A percentile compares a stretch with the other conserved stretches of the same genome.
Conservation (phyloP, 2,888 invertebrate genomes). For the Nomada goodeniana region DNA sequence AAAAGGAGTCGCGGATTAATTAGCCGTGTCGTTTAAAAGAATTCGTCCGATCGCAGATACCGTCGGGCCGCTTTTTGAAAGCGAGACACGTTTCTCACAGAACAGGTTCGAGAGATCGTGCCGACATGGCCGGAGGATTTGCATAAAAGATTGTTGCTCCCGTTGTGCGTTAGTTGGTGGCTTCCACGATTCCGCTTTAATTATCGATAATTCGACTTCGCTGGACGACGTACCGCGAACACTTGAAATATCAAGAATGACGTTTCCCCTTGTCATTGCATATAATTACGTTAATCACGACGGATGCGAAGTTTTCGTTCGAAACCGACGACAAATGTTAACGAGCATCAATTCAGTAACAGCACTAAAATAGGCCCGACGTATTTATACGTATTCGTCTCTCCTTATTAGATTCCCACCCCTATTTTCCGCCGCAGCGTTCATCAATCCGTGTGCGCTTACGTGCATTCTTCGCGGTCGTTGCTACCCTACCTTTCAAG, state of each 20-base stretch:
- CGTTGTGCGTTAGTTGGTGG: background rate
- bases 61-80: slow-evolving; percentile 41
- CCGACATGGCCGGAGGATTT: slow-evolving; percentile 42
- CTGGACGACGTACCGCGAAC: slow-evolving; percentile 31
- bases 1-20: slow-evolving; percentile 47
- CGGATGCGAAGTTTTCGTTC: too few species aligned
- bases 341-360: too few species aligned
- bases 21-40: slow-evolving; percentile 36
- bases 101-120: slow-evolving; percentile 59
- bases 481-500: slow-evolving; percentile 49
- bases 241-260: slow-evolving; percentile 12
- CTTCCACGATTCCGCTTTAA: slow-evolving; percentile 59
- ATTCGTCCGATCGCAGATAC: slow-evolving; percentile 37
- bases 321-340: too few species aligned
- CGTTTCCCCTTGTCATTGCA: slow-evolving; percentile 8
- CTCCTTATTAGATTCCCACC: too few species aligned
- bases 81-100: slow-evolving; percentile 49
- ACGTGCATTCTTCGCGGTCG: slow-evolving; percentile 36
- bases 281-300: slow-evolving; percentile 45
- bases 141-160: slow-evolving; percentile 50
- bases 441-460: background rate
- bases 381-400: too few species aligned
- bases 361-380: too few species aligned
- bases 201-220: slow-evolving; percentile 59
- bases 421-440: background rate